phyloP scores from a whole-genome alignment of 1,140 invertebrate genomes.

The Scaptomyza hsui region DNA sequence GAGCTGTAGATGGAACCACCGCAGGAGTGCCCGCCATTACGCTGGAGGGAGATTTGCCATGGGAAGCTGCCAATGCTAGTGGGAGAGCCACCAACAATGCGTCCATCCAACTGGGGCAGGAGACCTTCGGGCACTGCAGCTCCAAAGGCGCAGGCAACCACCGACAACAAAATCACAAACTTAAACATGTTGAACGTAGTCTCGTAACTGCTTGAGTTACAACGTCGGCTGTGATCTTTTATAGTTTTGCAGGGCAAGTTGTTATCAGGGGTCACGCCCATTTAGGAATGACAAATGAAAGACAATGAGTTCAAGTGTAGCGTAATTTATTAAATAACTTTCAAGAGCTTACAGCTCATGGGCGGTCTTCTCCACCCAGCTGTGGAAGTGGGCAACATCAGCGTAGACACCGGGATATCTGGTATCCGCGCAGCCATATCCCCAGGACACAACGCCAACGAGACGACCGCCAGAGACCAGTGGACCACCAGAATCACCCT shows the following conservation, averaged over 20 bases:
- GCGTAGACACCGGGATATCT: slow-evolving; percentile 87
- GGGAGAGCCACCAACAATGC: slow-evolving; percentile 85
- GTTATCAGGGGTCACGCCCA: slow-evolving; percentile 18
- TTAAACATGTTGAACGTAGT: slow-evolving; percentile 56
- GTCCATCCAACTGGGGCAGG: slow-evolving; percentile 77
- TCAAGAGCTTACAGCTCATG: slow-evolving; percentile 44
- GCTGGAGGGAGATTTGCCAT: slow-evolving; percentile 85
- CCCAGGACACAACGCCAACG: slow-evolving; percentile 87
- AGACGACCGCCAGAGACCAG: slow-evolving; percentile 74
- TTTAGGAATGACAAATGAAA: slow-evolving; percentile 25
- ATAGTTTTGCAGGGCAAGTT: background rate
- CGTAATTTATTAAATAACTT: slow-evolving; percentile 23
- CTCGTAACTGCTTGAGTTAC: slow-evolving; percentile 17
- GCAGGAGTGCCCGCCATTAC: slow-evolving; percentile 85
- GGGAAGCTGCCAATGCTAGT: slow-evolving; percentile 85
- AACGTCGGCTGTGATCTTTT: slow-evolving; percentile 7
- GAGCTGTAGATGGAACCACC: slow-evolving; percentile 85
- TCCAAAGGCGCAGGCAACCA: slow-evolving; percentile 61
- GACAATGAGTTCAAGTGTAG: background rate
- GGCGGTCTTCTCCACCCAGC: slow-evolving; percentile 80
- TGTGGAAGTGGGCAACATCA: slow-evolving; percentile 82
- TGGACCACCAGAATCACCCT: slow-evolving; percentile 85
- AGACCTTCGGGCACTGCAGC: slow-evolving; percentile 66
- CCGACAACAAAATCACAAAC: slow-evolving; percentile 72
- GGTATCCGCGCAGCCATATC: slow-evolving; percentile 70